These are phyloP conservation scores for Papilio polyxenes DNA, from an alignment of 1,140 invertebrate genomes.

Conservation along the genomic window DNA sequence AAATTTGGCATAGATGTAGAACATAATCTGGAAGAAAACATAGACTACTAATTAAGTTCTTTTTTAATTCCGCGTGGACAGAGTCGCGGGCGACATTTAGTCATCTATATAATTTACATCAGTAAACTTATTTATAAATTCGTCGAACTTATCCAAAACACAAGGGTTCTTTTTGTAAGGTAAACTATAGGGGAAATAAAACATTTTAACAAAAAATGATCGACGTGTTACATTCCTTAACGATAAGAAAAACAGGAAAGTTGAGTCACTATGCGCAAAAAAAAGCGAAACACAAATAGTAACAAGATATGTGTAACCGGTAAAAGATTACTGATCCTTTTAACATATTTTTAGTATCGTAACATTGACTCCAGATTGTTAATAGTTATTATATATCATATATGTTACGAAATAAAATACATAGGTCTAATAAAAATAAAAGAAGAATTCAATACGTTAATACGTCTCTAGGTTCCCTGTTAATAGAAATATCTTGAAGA, in stretches of 20 bases:
- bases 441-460: no score
- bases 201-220: neutral
- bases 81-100: no score
- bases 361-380: neutral
- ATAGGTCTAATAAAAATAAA: no score
- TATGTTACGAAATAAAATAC: no score
- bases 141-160: neutral
- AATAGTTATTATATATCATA: no score
- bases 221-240: neutral
- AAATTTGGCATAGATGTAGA: no score
- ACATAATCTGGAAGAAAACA: no score
- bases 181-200: neutral
- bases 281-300: neutral
- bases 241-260: slow-evolving; percentile 5
- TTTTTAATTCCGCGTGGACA: no score
- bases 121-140: neutral
- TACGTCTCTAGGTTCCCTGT: no score
- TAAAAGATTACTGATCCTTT: neutral
- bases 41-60: no score
- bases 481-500: neutral
- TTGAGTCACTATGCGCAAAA: neutral
- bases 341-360: neutral
- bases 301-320: neutral
- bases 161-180: neutral
- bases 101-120: neutral